Evolutionary conservation across 2,888 invertebrate genomes (phyloP), one percentile per base, ranked within the genome.

Genomic region (Nectonema munidae): DNA sequence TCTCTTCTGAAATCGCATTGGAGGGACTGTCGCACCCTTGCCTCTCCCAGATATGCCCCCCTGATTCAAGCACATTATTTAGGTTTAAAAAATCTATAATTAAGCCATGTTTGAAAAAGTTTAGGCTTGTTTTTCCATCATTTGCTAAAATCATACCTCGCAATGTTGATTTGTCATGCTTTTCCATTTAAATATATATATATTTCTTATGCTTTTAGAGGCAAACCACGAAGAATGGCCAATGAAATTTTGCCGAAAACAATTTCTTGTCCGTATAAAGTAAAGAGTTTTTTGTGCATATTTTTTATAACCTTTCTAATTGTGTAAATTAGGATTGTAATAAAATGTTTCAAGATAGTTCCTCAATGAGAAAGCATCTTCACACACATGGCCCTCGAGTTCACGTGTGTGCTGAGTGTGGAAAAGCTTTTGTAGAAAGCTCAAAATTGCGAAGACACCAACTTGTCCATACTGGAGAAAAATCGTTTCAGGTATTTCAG

Each of bases 361-460:
- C 81, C 0, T 79, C 83, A 2, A 81, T 86, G 79, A 63, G 83
- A 39, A 86, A 86, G 54, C 86, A 86, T 52, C 59, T 86, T 40
- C 81, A 83, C 54, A 86, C 83, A 36, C 86, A 86, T 55, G 86
- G 86, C 0, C 86, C 86, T 0, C 59, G 83, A 2, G 79, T 81
- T 0, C 83, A 86, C 50, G 81, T 83, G 0, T 86, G 86, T 55
- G 79, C 81, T 0, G 83, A 83, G 50, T 86, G 86, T 57, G 83
- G 86, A 47, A 86, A 86, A 54, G 81, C 83, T 2, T 86, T 86
- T 54, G 83, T 86, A 18, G 86, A 86, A 54, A 79, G 77, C 53
- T 81, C 79, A 1, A 86, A 86, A 56, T 59, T 86, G 45, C 83
- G 83, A 56, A 63, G 86, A 39, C 86, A 89, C 54, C 83, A 86